Evolutionary conservation across 2,888 invertebrate species (phyloP).

Genomic region (Cyclophora punctaria): DNA sequence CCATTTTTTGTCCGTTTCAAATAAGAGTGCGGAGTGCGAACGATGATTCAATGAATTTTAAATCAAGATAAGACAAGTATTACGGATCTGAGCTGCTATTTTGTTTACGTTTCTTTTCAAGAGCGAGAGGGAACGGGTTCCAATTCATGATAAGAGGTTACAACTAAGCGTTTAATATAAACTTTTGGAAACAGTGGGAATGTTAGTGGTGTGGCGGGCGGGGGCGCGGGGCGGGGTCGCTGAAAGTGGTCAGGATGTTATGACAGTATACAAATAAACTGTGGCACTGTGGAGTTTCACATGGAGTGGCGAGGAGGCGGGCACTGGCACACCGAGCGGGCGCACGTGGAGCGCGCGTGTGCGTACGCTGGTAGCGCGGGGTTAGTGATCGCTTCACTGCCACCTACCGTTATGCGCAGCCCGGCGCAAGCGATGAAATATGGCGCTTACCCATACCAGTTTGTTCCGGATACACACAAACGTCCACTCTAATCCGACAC

Average conservation of each 20-base stretch:
- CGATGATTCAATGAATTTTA: slow-evolving; percentile 18
- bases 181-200: slow-evolving; percentile 5
- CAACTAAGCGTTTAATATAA: slow-evolving; percentile 13
- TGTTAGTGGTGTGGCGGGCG: not conserved
- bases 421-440: slow-evolving; percentile 27
- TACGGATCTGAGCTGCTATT: slow-evolving; percentile 6
- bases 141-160: not conserved
- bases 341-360: slow-evolving; percentile 25
- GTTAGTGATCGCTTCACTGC: slow-evolving; percentile 41
- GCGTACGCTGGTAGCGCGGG: slow-evolving; percentile 26
- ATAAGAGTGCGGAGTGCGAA: slow-evolving; percentile 10
- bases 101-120: slow-evolving; percentile 15
- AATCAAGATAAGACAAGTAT: slow-evolving; percentile 12
- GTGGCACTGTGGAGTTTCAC: slow-evolving; percentile 14
- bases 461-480: slow-evolving; percentile 15
- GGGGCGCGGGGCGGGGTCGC: slow-evolving; percentile 6
- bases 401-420: slow-evolving; percentile 34
- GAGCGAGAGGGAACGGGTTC: slow-evolving; percentile 7
- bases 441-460: slow-evolving; percentile 17
- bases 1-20: slow-evolving; percentile 13
- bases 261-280: slow-evolving; percentile 28
- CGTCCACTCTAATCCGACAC: slow-evolving; percentile 13
- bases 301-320: slow-evolving; percentile 21
- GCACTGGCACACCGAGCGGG: not conserved
- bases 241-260: slow-evolving; percentile 30